Evolutionary conservation across 1,140 invertebrate genomes (phyloP).

Genomic region (Phymastichus coffea): DNA sequence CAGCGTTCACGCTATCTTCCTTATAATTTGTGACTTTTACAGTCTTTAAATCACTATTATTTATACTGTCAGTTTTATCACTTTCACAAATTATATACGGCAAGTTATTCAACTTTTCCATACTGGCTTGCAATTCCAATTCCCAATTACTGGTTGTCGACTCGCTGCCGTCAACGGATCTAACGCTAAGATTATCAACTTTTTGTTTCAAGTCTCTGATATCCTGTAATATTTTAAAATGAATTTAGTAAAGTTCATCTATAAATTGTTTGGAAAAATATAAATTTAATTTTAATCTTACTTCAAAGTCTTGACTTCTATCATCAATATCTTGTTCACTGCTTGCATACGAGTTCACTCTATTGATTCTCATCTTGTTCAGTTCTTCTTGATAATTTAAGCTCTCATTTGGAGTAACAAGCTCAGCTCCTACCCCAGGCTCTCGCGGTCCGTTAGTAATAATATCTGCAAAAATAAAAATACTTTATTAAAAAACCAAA

Average conservation of each 20-base stretch:
- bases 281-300: constrained; percentile 30
- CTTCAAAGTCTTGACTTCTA: constrained; percentile 42
- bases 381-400: constrained; percentile 42
- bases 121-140: constrained; percentile 46
- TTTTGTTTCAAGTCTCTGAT: constrained; percentile 34
- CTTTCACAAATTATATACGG: constrained; percentile 31
- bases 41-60: constrained; percentile 19
- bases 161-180: constrained; percentile 52
- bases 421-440: constrained; percentile 87
- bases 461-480: constrained; percentile 39
- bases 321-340: constrained; percentile 40
- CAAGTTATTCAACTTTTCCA: constrained; percentile 47
- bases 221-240: constrained; percentile 35
- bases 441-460: constrained; percentile 69
- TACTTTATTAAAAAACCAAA: constrained; percentile 13
- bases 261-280: too few relatives aligned
- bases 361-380: constrained; percentile 39
- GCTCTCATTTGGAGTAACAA: constrained; percentile 57
- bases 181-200: constrained; percentile 42
- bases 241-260: background rate
- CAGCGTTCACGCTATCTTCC: constrained; percentile 12
- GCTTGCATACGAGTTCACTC: constrained; percentile 41
- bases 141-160: constrained; percentile 51
- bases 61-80: constrained; percentile 21
- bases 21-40: background rate